Evolutionary conservation across 2,113 vertebrate genomes (phyloP).

Genomic region (Tetraodon nigroviridis): DNA sequence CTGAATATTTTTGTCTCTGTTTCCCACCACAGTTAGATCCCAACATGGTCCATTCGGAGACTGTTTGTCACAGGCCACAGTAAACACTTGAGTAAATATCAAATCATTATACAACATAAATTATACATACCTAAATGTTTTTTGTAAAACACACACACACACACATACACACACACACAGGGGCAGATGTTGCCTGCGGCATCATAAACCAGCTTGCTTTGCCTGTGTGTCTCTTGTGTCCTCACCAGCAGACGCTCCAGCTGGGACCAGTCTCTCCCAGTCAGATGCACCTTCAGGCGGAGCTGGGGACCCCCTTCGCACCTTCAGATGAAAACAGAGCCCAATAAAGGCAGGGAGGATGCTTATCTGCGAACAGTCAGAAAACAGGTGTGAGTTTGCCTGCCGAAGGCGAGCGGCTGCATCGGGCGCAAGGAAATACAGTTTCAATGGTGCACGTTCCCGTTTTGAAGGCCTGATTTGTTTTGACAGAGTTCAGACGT

Average conservation of each 20-base stretch:
- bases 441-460: no score
- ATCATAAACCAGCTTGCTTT: slow-evolving; percentile 23
- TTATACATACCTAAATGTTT: no score
- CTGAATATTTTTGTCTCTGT: neutral
- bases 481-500: no score
- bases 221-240: slow-evolving; percentile 24
- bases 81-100: neutral
- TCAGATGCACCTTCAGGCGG: slow-evolving; percentile 43
- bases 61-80: neutral
- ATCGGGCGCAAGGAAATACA: no score
- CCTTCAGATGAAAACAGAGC: slow-evolving; percentile 27
- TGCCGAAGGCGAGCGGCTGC: no score
- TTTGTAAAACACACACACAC: no score
- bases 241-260: slow-evolving; percentile 40
- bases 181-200: slow-evolving; percentile 29
- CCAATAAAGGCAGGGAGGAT: neutral
- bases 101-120: no score
- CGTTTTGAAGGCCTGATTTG: no score
- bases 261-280: slow-evolving; percentile 35
- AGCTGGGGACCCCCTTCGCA: slow-evolving; percentile 45
- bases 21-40: neutral
- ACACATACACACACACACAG: no score
- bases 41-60: slow-evolving; percentile 8
- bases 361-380: no score
- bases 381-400: no score